Base-by-base conservation (phyloP, 1,140 invertebrate species). In the Tetragnatha versicolor region DNA sequence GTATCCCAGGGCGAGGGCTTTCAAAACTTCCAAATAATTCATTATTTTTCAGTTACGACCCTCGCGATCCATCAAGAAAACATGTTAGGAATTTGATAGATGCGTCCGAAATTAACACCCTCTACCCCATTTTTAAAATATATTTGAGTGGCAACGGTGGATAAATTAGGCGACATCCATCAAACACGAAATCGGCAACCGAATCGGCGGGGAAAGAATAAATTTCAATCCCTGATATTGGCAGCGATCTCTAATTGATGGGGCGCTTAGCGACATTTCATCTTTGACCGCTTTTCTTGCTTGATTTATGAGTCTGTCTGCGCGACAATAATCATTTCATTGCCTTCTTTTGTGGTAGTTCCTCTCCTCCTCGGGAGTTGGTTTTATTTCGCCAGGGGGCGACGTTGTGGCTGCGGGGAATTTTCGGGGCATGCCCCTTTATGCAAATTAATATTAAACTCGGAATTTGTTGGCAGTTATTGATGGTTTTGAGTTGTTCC, bases 161-260 rank as follows among this genome's bases (percentile, higher is more conserved):
- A 69, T 69, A 73, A 73, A 73, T 73, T 60, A 60, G 29, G 17
- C 22, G 37, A 25, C 69, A 73, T 73, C 53, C 47, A 73, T 73
- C 69, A 73, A 22, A 3, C 14, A 25, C 22, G 27, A 60, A 73
- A 73, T 73, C 69, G 60, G 69, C 60, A 60, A 60, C 55, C 3
- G 39, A 51, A 33, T 14, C 37, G 49, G 25, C 20, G 53, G 33
- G 20, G 47, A 58, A 60, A 73, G 31, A 73, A 60, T 42, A 51
- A 72, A 72, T 39, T 73, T 47, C 37, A 4, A 60, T 60, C 55
- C n/a, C 69, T 73, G 69, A 73, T 73, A 73, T 73, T 73, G 69
- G 69, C 69, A 73, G 53, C 31, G 55, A 37, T 60, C 53, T 73
- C 60, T 73, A 73, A 73, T 73, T 73, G 69, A 73, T 73, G 69